A percentile compares a stretch with the other conserved stretches of the same genome.
These are phyloP conservation scores for Acyrthosiphon pisum DNA, from an alignment of 1,140 invertebrate genomes.

Conservation along the genomic window DNA sequence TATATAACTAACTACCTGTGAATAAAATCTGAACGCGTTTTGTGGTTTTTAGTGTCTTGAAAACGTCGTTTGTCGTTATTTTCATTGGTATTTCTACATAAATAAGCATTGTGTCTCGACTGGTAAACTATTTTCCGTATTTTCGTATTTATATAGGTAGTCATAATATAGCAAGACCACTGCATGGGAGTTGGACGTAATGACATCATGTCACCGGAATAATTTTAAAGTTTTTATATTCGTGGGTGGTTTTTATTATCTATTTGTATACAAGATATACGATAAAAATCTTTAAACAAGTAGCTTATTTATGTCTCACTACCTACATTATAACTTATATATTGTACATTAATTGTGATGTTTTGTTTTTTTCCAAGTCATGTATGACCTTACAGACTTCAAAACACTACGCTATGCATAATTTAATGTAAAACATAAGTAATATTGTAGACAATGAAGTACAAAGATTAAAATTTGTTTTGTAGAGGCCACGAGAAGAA, in stretches of 20 bases:
- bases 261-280: not conserved
- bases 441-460: not conserved
- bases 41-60: not conserved
- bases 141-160: not conserved
- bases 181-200: not conserved
- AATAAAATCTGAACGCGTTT: not conserved
- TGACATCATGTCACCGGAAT: not conserved
- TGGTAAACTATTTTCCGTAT: not conserved
- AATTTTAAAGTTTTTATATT: not conserved
- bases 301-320: not conserved
- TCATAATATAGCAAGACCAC: not conserved
- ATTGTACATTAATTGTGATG: not conserved
- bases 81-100: not conserved
- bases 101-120: not conserved
- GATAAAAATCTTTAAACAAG: not conserved
- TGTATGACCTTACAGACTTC: constrained; percentile 3
- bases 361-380: not conserved
- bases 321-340: not conserved
- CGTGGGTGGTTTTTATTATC: not conserved
- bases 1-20: not conserved
- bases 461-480: not conserved
- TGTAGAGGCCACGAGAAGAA: constrained; percentile 31
- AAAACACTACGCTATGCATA: not conserved
- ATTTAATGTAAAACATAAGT: constrained; percentile 4
- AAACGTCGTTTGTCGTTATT: not conserved